Evolutionary conservation across 2,888 invertebrate genomes (phyloP).

Genomic region (Isoperla grammatica): DNA sequence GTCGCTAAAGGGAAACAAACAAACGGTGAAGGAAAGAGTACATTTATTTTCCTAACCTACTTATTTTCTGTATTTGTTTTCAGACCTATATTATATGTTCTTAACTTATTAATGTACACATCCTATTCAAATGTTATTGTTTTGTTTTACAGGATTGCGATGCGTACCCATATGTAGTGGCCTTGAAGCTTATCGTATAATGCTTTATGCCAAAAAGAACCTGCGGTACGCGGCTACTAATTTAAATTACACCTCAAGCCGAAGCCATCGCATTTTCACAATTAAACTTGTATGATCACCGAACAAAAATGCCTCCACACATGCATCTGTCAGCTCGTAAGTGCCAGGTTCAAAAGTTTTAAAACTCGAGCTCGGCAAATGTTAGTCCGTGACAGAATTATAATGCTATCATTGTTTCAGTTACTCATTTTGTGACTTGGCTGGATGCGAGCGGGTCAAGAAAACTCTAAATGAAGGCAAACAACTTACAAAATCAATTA

Average conservation of each 20-base stretch:
- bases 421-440: constrained; percentile 51
- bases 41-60: too few species aligned
- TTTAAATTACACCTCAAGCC: constrained; percentile 74
- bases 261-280: constrained; percentile 85
- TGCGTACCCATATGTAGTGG: constrained; percentile 42
- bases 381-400: background rate
- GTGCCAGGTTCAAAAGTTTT: background rate
- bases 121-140: too few species aligned
- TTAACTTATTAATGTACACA: too few species aligned
- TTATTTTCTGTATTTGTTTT: too few species aligned
- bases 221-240: constrained; percentile 70
- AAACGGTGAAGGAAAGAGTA: too few species aligned
- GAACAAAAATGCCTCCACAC: constrained; percentile 36
- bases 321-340: constrained; percentile 5
- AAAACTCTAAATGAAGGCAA: constrained; percentile 46
- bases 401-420: constrained; percentile 33
- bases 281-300: constrained; percentile 65
- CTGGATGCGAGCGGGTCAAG: constrained; percentile 47
- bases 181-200: constrained; percentile 72
- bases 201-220: constrained; percentile 70
- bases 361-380: background rate
- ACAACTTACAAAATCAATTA: constrained; percentile 48
- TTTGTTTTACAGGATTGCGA: too few species aligned
- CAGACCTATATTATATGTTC: too few species aligned
- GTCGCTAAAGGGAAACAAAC: too few species aligned